Conservation (phyloP, 2,113 vertebrate species). For the Notechis scutatus region DNA sequence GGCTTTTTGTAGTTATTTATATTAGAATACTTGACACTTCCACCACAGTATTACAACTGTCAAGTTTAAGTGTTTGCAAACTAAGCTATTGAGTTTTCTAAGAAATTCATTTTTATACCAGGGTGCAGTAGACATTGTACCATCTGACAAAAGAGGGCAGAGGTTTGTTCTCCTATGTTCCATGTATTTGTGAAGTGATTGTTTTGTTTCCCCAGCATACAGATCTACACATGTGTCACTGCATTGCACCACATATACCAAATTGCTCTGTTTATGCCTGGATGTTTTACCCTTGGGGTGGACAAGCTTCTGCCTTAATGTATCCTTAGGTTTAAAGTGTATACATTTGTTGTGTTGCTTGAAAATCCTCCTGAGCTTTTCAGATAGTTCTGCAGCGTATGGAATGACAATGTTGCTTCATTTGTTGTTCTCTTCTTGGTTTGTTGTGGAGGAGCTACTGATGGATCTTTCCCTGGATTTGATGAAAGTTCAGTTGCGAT, state of each 20-base stretch:
- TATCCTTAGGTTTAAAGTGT: background rate
- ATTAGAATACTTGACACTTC: background rate
- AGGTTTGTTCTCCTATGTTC: background rate
- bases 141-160: background rate
- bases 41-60: background rate
- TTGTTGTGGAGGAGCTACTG: background rate
- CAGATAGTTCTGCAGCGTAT: background rate
- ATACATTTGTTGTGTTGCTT: background rate
- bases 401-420: background rate
- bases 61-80: background rate
- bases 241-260: background rate
- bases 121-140: background rate
- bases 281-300: background rate
- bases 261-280: background rate
- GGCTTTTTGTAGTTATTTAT: background rate
- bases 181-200: background rate
- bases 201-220: background rate
- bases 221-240: no score
- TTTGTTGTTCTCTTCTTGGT: background rate
- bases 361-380: background rate
- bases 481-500: background rate
- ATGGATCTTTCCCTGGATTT: background rate
- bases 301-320: background rate
- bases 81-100: background rate
- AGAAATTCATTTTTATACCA: background rate